Evolutionary conservation across 2,113 vertebrate species (phyloP).

Genomic region (Mus musculus): DNA sequence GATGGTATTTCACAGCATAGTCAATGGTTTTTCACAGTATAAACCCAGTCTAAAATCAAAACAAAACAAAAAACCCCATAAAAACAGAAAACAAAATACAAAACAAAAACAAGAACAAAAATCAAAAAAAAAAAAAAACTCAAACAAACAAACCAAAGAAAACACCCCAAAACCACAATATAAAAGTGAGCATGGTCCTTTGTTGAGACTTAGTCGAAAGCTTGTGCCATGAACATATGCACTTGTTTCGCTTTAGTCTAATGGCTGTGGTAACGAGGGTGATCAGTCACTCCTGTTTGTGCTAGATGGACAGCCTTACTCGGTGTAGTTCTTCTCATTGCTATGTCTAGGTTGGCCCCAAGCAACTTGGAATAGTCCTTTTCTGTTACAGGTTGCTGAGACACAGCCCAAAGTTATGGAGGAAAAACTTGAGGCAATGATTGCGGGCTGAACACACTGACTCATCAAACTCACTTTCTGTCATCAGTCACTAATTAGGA

Average conservation of each 20-base stretch:
- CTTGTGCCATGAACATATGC: not conserved
- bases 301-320: not conserved
- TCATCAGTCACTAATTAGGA: not conserved
- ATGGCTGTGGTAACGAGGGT: not conserved
- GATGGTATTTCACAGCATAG: not conserved
- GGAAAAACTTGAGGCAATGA: not conserved
- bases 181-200: not conserved
- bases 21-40: not conserved
- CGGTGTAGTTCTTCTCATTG: not conserved
- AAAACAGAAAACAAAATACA: no score
- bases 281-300: not conserved
- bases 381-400: not conserved
- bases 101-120: not conserved
- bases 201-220: not conserved
- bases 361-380: not conserved
- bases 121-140: slow-evolving; percentile 33
- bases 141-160: not conserved
- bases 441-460: not conserved
- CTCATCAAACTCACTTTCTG: not conserved
- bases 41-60: not conserved
- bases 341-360: not conserved
- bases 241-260: not conserved
- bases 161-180: not conserved
- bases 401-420: not conserved
- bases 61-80: not conserved